phyloP scores from a whole-genome alignment of 2,797 vertebrate species.

The Megaceryle alcyon region DNA sequence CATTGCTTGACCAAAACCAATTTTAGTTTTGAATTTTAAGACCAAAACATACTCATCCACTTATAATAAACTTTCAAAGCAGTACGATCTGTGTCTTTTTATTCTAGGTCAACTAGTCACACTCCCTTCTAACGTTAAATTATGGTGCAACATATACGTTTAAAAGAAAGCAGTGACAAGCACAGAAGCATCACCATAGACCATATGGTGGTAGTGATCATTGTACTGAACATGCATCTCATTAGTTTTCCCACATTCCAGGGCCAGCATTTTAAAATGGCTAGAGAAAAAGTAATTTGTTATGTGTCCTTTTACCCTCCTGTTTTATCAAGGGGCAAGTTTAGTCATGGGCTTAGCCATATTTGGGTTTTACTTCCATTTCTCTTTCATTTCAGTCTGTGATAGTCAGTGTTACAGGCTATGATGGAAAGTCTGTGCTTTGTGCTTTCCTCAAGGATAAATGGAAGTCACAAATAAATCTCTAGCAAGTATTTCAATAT shows the following conservation, averaged over 20 bases:
- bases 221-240: background rate
- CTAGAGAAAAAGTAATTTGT: background rate
- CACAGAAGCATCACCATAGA: background rate
- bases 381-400: background rate
- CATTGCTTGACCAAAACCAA: background rate
- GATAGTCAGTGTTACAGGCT: background rate
- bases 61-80: background rate
- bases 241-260: background rate
- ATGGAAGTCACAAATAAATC: background rate
- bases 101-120: background rate
- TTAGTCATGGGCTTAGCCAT: background rate
- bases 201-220: background rate
- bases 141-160: background rate
- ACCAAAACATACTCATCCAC: background rate
- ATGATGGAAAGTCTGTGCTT: background rate
- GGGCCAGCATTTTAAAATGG: background rate
- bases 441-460: background rate
- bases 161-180: background rate
- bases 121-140: background rate
- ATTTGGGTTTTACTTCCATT: background rate
- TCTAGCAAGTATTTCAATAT: background rate
- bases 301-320: background rate
- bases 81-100: background rate
- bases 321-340: background rate
- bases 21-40: slow-evolving; percentile 13